phyloP scores from a whole-genome alignment of 2,888 invertebrate genomes.

The Oegoconia quadripuncta region DNA sequence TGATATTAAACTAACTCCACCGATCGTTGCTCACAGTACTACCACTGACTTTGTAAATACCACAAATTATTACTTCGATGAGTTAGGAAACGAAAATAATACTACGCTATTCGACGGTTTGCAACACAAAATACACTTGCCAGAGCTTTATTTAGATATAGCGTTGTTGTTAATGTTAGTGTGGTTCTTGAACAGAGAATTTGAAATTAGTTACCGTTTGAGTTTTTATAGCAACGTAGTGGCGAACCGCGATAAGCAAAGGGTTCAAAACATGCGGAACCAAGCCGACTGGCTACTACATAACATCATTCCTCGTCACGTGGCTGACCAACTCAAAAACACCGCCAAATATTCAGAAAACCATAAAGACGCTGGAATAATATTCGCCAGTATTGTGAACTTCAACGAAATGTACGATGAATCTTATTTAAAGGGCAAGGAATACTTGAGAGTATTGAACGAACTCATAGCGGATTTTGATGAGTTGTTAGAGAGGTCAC shows the following conservation, averaged over 20 bases:
- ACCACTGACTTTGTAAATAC: conserved; percentile 33
- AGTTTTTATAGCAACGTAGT: conserved; percentile 96
- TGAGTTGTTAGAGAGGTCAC: conserved; percentile 89
- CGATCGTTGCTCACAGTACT: conserved; percentile 40
- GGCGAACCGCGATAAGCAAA: conserved; percentile 91
- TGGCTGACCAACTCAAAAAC: conserved; percentile 94
- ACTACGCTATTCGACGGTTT: conserved; percentile 31
- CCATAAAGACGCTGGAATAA: conserved; percentile 93
- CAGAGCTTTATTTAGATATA: conserved; percentile 91
- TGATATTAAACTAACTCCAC: conserved; percentile 33
- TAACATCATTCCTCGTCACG: conserved; percentile 97
- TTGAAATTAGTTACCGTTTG: conserved; percentile 95
- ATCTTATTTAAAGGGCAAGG: conserved; percentile 95
- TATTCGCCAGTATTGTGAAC: conserved; percentile 97
- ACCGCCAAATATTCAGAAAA: conserved; percentile 97
- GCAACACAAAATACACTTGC: conserved; percentile 57
- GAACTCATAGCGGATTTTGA: conserved; percentile 98
- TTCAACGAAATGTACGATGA: conserved; percentile 99
- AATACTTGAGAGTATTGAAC: conserved; percentile 96
- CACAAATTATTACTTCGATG: conserved; percentile 33
- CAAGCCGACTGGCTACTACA: conserved; percentile 98
- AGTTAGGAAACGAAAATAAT: conserved; percentile 31
- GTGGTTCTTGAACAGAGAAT: conserved; percentile 96
- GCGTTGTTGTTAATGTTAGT: conserved; percentile 90
- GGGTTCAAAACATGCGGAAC: conserved; percentile 94